Evolutionary conservation across 2,113 vertebrate species (phyloP).

Genomic region (Lethenteron camtschaticum): DNA sequence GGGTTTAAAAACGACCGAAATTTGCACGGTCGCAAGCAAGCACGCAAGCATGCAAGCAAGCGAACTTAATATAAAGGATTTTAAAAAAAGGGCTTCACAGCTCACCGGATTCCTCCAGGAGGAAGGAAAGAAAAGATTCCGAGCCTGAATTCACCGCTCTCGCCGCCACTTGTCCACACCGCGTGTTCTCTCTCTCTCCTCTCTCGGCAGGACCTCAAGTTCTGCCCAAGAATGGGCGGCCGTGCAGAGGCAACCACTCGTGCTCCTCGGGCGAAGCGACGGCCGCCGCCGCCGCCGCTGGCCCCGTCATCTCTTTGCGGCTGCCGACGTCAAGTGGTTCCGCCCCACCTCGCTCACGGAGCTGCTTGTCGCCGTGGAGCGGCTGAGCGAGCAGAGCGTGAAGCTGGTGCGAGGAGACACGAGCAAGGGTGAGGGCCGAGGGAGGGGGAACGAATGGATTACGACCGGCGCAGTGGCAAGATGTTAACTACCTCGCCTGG

Average conservation of each 20-base stretch:
- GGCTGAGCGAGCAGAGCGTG: background rate
- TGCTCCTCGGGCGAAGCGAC: background rate
- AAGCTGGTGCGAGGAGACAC: constrained; percentile 9
- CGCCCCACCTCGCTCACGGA: background rate
- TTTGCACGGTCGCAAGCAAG: too few relatives aligned
- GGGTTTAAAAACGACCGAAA: too few relatives aligned
- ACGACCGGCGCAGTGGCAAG: too few relatives aligned
- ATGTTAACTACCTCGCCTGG: too few relatives aligned
- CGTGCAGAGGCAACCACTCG: background rate
- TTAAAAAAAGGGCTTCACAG: too few relatives aligned
- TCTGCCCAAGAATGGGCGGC: background rate
- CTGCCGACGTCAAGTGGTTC: constrained; percentile 1
- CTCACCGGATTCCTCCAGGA: too few relatives aligned
- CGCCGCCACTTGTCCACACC: too few relatives aligned
- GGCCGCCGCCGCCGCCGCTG: background rate
- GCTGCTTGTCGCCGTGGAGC: background rate
- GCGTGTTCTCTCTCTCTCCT: background rate
- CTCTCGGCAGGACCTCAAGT: constrained; percentile 5
- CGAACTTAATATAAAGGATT: too few relatives aligned
- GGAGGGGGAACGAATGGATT: too few relatives aligned
- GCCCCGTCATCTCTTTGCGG: background rate
- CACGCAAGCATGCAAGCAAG: too few relatives aligned
- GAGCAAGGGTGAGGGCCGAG: constrained; percentile 4
- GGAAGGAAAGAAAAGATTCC: too few relatives aligned
- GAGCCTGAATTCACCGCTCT: too few relatives aligned